phyloP scores from a whole-genome alignment of 2,797 vertebrate genomes.

The Poecilia gillii region DNA sequence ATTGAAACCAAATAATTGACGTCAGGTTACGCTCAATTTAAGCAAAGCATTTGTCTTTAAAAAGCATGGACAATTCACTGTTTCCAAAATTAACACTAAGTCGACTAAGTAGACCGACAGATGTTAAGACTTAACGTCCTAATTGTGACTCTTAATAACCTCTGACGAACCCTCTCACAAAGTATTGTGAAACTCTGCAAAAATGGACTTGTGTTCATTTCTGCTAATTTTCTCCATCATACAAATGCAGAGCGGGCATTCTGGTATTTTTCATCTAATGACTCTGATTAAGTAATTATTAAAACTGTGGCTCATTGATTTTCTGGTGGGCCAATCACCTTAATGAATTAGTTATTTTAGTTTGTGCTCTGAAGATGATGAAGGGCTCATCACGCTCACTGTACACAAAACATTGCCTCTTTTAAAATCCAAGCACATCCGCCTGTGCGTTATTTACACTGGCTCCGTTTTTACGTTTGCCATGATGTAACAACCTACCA shows the following conservation, averaged over 20 bases:
- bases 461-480: constrained; percentile 53
- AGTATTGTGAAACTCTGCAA: neutral
- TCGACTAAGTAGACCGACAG: neutral
- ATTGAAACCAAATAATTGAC: neutral
- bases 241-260: neutral
- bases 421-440: constrained; percentile 16
- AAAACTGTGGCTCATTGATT: neutral
- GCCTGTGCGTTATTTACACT: constrained; percentile 55
- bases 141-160: neutral
- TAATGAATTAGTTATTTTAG: constrained; percentile 12
- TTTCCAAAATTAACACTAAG: neutral
- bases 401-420: constrained; percentile 17
- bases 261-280: neutral
- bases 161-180: neutral
- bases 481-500: constrained; percentile 42
- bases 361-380: neutral
- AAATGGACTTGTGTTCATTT: neutral
- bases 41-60: neutral
- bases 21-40: neutral
- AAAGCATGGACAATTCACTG: neutral
- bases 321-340: constrained; percentile 1
- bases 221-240: neutral
- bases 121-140: neutral
- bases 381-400: constrained; percentile 16
- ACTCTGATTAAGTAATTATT: constrained; percentile 15